Conservation (phyloP, 2,888 invertebrate genomes). For the Ommatoiulus sabulosus region DNA sequence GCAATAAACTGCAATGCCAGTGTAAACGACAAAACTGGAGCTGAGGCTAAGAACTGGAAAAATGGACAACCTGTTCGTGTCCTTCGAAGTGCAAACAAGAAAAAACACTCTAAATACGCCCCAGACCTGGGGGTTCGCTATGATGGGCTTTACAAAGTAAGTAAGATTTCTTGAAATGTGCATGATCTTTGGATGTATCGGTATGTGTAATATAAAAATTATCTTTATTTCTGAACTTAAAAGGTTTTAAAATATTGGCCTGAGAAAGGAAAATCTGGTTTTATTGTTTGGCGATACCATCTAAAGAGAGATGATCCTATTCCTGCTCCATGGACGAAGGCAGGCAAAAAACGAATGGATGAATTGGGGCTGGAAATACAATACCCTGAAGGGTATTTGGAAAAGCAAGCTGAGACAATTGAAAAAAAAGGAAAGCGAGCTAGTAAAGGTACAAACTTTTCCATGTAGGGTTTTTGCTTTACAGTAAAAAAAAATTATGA, state of each 20-base stretch:
- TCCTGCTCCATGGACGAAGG: slow-evolving; percentile 83
- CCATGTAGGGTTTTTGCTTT: too few relatives aligned
- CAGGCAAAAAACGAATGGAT: slow-evolving; percentile 72
- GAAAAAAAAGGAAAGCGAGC: slow-evolving; percentile 55
- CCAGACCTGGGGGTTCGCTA: slow-evolving; percentile 80
- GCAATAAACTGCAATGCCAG: slow-evolving; percentile 82
- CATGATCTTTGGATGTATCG: not conserved
- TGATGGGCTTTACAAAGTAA: slow-evolving; percentile 84
- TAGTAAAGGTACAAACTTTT: not conserved
- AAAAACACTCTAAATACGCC: slow-evolving; percentile 82
- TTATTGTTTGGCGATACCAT: slow-evolving; percentile 82
- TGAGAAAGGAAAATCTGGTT: slow-evolving; percentile 81
- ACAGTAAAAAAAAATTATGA: too few relatives aligned
- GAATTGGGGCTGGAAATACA: slow-evolving; percentile 69
- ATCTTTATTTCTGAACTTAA: slow-evolving; percentile 41
- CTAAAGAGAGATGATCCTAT: slow-evolving; percentile 81
- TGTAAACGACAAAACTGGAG: slow-evolving; percentile 75
- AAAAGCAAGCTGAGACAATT: slow-evolving; percentile 60
- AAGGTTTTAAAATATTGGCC: slow-evolving; percentile 83
- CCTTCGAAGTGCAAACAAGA: slow-evolving; percentile 79
- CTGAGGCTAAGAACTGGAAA: slow-evolving; percentile 79
- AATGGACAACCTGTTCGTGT: slow-evolving; percentile 83
- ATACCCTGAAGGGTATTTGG: slow-evolving; percentile 80
- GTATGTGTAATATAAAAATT: not conserved
- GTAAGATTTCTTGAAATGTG: too few relatives aligned